These are phyloP conservation scores for Tricholauxania praeusta DNA, from an alignment of 2,888 invertebrate species.

Conservation along the genomic window DNA sequence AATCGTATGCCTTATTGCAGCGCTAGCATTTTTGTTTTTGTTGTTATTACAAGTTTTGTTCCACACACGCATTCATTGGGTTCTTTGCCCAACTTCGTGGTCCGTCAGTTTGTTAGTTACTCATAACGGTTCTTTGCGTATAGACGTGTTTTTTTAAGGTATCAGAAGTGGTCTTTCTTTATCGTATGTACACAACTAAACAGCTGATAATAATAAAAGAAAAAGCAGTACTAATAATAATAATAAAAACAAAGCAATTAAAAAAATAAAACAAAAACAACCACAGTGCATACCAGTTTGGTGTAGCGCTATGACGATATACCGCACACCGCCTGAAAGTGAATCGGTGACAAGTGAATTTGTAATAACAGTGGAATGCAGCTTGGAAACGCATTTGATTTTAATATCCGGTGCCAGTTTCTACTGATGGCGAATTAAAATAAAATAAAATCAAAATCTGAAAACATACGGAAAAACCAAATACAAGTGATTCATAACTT, in stretches of 20 bases:
- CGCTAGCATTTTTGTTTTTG: constrained; percentile 29
- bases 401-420: too few relatives aligned
- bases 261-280: too few relatives aligned
- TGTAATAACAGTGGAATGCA: too few relatives aligned
- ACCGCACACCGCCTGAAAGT: too few relatives aligned
- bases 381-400: too few relatives aligned
- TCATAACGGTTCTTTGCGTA: constrained; percentile 68
- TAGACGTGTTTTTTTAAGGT: constrained; percentile 56
- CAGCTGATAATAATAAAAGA: constrained; percentile 23
- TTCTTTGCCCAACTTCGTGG: constrained; percentile 6
- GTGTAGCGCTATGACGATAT: neutral
- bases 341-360: too few relatives aligned
- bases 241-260: too few relatives aligned
- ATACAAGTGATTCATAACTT: too few relatives aligned
- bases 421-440: too few relatives aligned
- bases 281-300: neutral
- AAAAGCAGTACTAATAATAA: neutral
- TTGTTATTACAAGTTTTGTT: constrained; percentile 29
- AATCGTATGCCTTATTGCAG: too few relatives aligned
- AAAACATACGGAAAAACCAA: too few relatives aligned
- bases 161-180: neutral
- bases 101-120: constrained; percentile 55
- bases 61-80: neutral
- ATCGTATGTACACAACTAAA: constrained; percentile 5
- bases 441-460: too few relatives aligned